These are phyloP conservation scores for Nycticebus coucang DNA, from an alignment of 2,113 vertebrate genomes.

Conservation along the genomic window DNA sequence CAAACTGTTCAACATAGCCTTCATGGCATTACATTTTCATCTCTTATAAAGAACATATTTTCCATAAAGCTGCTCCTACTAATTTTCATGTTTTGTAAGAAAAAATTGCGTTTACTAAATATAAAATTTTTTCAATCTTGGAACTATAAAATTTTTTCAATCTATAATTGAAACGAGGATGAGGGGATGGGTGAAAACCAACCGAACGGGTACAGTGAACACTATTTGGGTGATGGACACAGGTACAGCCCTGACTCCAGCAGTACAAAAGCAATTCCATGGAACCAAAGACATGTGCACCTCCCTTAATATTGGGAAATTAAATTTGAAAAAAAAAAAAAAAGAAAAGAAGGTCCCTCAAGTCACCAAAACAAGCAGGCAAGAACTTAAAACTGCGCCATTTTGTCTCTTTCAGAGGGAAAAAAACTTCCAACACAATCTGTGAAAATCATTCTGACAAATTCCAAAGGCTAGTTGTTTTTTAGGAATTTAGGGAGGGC, in stretches of 20 bases:
- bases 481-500: neutral
- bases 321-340: too few species aligned
- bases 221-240: too few species aligned
- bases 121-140: neutral
- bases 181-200: too few species aligned
- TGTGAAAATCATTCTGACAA: neutral
- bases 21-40: too few species aligned
- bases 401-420: neutral
- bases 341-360: neutral
- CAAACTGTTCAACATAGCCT: too few species aligned
- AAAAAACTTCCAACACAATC: neutral
- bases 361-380: neutral
- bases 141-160: neutral
- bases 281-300: too few species aligned
- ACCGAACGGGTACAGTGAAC: too few species aligned
- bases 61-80: neutral
- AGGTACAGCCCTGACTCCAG: too few species aligned
- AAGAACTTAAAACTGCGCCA: conserved; percentile 29
- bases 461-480: neutral
- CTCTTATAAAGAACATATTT: neutral
- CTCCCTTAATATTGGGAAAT: too few species aligned
- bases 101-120: conserved; percentile 27
- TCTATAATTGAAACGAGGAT: neutral
- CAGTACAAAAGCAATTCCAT: too few species aligned
- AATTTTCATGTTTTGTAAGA: neutral